Evolutionary conservation across 2,797 vertebrate genomes (phyloP).

Genomic region (Pelobates cultripes): DNA sequence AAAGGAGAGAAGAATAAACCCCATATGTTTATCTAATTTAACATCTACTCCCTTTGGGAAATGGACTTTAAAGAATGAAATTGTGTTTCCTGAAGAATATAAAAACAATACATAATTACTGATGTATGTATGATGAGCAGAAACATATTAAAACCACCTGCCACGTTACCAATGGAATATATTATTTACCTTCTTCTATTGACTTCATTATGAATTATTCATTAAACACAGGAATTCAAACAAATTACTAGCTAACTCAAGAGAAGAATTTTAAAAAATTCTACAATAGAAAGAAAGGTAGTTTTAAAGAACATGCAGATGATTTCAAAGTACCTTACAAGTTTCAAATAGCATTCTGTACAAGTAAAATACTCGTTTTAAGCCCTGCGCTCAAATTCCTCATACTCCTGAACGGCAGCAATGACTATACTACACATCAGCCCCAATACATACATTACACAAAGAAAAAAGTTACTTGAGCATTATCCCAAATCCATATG

Average conservation of each 20-base stretch:
- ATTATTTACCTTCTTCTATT: conserved; percentile 19
- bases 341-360: no score
- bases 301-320: neutral
- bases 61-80: neutral
- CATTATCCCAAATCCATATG: no score
- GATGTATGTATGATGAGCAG: conserved; percentile 29
- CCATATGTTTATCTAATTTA: neutral
- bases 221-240: conserved; percentile 9
- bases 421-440: no score
- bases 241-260: conserved; percentile 13
- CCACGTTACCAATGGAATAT: conserved; percentile 22
- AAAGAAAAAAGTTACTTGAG: no score
- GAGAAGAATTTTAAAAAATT: neutral
- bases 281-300: neutral
- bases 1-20: neutral
- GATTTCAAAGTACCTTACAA: neutral
- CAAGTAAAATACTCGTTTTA: no score
- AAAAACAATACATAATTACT: conserved; percentile 31
- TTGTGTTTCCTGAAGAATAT: neutral
- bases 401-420: no score
- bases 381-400: no score
- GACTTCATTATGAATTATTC: conserved; percentile 33
- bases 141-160: conserved; percentile 33
- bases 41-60: no score
- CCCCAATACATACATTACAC: no score